phyloP scores from a whole-genome alignment of 2,797 vertebrate species.

The Sebastiscus albofasciatus region DNA sequence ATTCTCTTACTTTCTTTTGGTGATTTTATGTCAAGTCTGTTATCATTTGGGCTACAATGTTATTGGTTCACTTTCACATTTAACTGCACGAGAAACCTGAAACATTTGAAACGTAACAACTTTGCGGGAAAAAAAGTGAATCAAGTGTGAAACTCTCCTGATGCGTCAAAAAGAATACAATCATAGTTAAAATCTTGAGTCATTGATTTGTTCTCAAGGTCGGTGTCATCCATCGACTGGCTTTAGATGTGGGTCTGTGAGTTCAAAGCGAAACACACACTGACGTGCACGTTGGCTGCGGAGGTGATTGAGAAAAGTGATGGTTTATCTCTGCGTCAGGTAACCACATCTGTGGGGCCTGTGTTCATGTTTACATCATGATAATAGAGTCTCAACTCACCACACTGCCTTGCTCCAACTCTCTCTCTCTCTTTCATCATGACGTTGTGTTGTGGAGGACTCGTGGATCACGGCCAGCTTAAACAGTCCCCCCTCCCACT shows the following conservation, averaged over 20 bases:
- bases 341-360: constrained; percentile 57
- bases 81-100: neutral
- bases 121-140: neutral
- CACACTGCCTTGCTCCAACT: constrained; percentile 8
- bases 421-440: constrained; percentile 38
- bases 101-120: neutral
- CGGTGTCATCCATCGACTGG: neutral
- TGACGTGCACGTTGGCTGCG: constrained; percentile 1
- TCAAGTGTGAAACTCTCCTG: neutral
- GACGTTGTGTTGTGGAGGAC: constrained; percentile 30
- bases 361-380: constrained; percentile 57
- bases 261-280: constrained; percentile 38
- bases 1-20: too few species aligned
- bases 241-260: neutral
- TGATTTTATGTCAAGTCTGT: too few species aligned
- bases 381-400: constrained; percentile 46
- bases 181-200: neutral
- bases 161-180: neutral
- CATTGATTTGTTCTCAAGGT: constrained; percentile 7
- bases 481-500: constrained; percentile 40
- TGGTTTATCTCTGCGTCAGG: constrained; percentile 55
- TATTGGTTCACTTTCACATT: neutral
- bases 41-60: neutral
- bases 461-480: constrained; percentile 43
- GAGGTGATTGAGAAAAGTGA: constrained; percentile 33